Conservation (phyloP, 2,797 vertebrate genomes). For the Danio albolineatus region DNA sequence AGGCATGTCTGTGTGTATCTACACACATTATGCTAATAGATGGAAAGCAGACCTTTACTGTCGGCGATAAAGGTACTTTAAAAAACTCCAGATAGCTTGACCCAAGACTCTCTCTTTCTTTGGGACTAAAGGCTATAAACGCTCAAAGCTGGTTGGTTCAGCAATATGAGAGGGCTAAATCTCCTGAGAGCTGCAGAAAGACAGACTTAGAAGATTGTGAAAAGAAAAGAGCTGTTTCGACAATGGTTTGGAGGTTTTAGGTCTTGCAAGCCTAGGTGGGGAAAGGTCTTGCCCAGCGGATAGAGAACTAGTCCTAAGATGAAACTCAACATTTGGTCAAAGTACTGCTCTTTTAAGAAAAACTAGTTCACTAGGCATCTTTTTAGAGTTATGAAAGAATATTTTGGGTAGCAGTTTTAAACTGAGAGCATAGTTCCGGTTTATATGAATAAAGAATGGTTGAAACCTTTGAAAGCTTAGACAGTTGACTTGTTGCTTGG, state of each 20-base stretch:
- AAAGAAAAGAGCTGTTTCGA: constrained; percentile 7
- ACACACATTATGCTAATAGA: constrained; percentile 59
- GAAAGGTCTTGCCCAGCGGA: not conserved
- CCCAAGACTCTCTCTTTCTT: constrained; percentile 35
- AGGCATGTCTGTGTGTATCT: constrained; percentile 14
- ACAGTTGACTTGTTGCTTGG: too few relatives aligned
- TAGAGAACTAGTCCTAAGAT: not conserved
- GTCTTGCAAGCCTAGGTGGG: not conserved
- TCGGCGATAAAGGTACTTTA: constrained; percentile 63
- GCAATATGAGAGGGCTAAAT: constrained; percentile 6
- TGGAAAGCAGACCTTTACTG: constrained; percentile 64
- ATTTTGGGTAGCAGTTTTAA: not conserved
- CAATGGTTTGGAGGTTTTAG: not conserved
- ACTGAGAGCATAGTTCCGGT: not conserved
- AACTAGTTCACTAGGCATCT: not conserved
- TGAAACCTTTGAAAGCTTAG: too few relatives aligned
- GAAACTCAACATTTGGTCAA: not conserved
- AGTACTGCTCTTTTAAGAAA: not conserved
- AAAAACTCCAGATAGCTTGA: constrained; percentile 51
- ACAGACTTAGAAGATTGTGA: constrained; percentile 17
- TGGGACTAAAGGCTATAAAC: constrained; percentile 39
- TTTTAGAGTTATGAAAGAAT: too few relatives aligned
- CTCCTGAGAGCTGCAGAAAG: constrained; percentile 30
- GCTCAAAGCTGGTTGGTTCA: constrained; percentile 37
- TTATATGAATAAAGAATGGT: not conserved